Base-by-base conservation (phyloP, 2,113 vertebrate genomes). In the Corynorhinus townsendii region DNA sequence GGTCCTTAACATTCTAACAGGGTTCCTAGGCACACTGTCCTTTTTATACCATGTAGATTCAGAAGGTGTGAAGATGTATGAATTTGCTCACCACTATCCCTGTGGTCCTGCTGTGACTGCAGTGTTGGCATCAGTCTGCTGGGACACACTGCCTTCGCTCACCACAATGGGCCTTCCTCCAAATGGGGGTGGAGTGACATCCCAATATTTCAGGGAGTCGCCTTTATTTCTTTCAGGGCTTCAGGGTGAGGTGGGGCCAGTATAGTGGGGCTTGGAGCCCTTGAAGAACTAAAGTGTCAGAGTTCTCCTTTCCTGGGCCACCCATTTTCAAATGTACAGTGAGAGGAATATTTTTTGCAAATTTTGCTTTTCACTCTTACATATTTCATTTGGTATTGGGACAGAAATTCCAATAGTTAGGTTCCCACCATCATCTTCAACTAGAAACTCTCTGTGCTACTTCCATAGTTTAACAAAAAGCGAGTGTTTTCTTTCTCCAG, bases 261-360 rank as follows among this genome's bases (percentile, higher is more conserved):
- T 49, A 15, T 49, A 49, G 47, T 49, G 14, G 14, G 47, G 47
- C 47, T 15, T 49, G 52, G 45, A 4, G 56, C 20, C 52, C 4
- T 0, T 0, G 2, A 1, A 12, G 11, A 33, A 8, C 24, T 5
- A 7, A 14, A 8, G 30, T 6, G 30, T 47, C 8, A 54, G 43
- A 10, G 40, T 4, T 19, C 15, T 11, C 35, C 45, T 43, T 4
- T 9, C 1, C 68, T 5, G 6, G 11, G 10, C 15, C 7, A 22
- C 52, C 19, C 52, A 7, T 2, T 24, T 26, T 26, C 6, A 19
- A 22, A 35, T 12, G 2, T 10, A 4, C 26, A 26, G 10, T 4
- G 28, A 79, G 22, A 38, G 38, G n/a, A 28, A 43, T 30, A n/a
- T n/a, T 11, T 2, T 72, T 66, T 76, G 62, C 30, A 19, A 9